phyloP scores from a whole-genome alignment of 1,140 invertebrate species.

The Nasonia vitripennis region DNA sequence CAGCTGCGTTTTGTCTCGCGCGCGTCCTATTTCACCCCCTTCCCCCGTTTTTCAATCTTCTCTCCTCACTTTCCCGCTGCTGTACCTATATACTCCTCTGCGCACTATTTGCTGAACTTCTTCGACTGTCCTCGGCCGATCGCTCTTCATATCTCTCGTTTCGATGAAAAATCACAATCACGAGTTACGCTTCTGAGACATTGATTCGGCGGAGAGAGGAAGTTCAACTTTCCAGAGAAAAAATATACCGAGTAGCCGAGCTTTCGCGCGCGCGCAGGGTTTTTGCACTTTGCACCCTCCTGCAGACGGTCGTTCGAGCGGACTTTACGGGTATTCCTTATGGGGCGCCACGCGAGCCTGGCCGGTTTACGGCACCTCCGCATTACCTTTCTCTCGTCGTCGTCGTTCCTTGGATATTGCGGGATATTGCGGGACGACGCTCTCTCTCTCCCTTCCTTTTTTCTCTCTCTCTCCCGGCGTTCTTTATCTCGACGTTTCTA shows the following conservation, averaged over 20 bases:
- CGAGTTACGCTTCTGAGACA: background rate
- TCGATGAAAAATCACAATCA: background rate
- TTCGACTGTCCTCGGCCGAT: slow-evolving; percentile 2
- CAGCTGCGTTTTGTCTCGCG: background rate
- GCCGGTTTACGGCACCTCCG: slow-evolving; percentile 17
- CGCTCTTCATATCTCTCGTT: too few relatives aligned
- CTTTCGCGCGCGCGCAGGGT: background rate
- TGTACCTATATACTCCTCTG: background rate
- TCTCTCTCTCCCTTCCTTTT: background rate
- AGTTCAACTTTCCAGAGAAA: background rate
- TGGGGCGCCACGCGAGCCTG: slow-evolving; percentile 3
- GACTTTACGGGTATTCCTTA: slow-evolving; percentile 36
- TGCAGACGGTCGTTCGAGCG: slow-evolving; percentile 24
- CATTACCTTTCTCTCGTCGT: slow-evolving; percentile 25
- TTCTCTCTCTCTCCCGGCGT: background rate
- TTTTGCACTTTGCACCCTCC: slow-evolving; percentile 24
- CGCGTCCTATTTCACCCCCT: background rate
- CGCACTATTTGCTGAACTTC: background rate
- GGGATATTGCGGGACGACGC: background rate
- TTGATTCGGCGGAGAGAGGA: background rate
- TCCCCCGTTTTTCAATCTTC: background rate
- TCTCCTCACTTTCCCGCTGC: background rate
- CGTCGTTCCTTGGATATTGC: background rate
- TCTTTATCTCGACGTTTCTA: background rate
- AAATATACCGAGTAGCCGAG: background rate